These are phyloP conservation scores for Opisthocomus hoazin DNA, from an alignment of 2,113 vertebrate species.

Conservation along the genomic window DNA sequence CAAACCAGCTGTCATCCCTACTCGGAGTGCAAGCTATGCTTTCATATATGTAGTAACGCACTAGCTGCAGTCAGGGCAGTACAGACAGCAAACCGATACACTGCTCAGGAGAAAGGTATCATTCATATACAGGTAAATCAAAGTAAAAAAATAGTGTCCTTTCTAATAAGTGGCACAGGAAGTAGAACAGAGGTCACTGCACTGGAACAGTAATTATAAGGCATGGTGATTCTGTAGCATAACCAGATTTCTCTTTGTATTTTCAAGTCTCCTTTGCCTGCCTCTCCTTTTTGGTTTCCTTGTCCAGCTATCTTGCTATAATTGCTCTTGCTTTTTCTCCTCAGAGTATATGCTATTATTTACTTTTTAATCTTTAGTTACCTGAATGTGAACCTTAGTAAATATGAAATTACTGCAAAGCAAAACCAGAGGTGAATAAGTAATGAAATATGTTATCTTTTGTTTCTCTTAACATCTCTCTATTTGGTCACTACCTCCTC, in stretches of 20 bases:
- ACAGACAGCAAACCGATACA: not conserved
- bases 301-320: not conserved
- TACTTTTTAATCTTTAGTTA: not conserved
- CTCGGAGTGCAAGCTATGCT: not conserved
- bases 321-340: not conserved
- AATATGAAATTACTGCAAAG: not conserved
- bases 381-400: not conserved
- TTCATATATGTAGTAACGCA: rapidly evolving
- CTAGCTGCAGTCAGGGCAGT: not conserved
- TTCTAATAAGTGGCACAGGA: not conserved
- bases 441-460: not conserved
- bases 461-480: not conserved
- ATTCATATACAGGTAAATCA: not conserved
- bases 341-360: not conserved
- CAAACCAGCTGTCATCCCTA: not conserved
- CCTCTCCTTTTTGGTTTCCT: not conserved
- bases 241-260: not conserved
- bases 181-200: not conserved
- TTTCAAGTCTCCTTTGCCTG: not conserved
- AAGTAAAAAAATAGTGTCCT: rapidly evolving
- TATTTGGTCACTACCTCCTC: not conserved
- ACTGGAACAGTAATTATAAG: not conserved
- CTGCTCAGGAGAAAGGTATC: not conserved
- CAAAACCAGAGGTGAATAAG: not conserved
- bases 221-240: not conserved